Conservation (phyloP, 2,797 vertebrate species). For the Sebastes vulpes region DNA sequence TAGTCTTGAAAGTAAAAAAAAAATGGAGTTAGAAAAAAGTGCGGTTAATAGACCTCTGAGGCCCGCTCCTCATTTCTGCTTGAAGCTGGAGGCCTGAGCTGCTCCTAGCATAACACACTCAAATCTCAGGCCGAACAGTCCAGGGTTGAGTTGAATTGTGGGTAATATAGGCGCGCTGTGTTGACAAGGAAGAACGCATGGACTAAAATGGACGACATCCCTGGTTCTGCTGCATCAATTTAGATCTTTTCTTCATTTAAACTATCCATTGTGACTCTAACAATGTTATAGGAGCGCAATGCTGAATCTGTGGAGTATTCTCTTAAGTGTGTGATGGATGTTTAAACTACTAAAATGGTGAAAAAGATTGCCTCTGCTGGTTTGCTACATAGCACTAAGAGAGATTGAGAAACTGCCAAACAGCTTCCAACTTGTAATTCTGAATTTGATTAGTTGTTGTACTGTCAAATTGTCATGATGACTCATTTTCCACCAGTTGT, state of each 20-base stretch:
- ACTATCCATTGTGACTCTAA: neutral
- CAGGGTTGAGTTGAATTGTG: neutral
- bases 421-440: neutral
- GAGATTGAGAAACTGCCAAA: neutral
- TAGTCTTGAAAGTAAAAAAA: no score
- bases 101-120: neutral
- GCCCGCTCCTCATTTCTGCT: neutral
- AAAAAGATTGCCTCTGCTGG: neutral
- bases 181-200: neutral
- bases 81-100: neutral
- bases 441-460: neutral
- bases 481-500: constrained; percentile 10
- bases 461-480: neutral
- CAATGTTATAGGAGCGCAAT: neutral
- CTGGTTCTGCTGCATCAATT: neutral
- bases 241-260: neutral
- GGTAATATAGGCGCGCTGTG: no score
- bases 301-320: neutral
- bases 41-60: neutral
- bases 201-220: neutral
- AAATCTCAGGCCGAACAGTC: neutral
- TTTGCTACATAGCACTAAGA: neutral
- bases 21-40: neutral
- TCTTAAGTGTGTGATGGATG: neutral
- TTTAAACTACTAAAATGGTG: neutral